Evolutionary conservation across 2,888 invertebrate genomes (phyloP).

Genomic region (Crocallis elinguaria): DNA sequence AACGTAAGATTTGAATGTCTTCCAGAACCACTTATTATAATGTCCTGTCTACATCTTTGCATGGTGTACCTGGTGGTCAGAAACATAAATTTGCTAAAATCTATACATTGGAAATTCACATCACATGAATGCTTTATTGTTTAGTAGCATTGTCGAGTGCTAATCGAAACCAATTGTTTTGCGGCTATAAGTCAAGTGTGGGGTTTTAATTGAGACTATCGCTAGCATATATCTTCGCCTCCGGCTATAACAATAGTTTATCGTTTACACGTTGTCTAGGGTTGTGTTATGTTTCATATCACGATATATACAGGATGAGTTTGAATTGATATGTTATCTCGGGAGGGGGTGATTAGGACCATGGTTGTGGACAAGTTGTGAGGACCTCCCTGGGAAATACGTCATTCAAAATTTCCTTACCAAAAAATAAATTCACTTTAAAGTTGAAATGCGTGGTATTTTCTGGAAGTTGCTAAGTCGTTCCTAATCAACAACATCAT

Average conservation of each 20-base stretch:
- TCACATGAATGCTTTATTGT: conserved; percentile 63
- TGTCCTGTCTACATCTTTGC: conserved; percentile 7
- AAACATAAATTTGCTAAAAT: conserved; percentile 45
- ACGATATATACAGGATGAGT: no score
- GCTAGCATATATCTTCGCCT: conserved; percentile 61
- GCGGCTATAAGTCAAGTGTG: conserved; percentile 70
- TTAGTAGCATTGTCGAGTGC: conserved; percentile 73
- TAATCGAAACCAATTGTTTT: conserved; percentile 82
- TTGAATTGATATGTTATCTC: no score
- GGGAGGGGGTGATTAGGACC: no score
- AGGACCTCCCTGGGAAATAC: no score
- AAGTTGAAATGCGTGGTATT: no score
- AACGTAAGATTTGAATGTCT: no score
- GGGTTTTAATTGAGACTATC: conserved; percentile 76
- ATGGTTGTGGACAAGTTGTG: no score
- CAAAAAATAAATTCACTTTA: no score
- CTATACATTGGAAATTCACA: conserved; percentile 44
- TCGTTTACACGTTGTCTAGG: conserved; percentile 24
- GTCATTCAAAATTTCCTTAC: no score
- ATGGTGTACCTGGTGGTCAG: conserved; percentile 25
- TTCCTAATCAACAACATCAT: no score
- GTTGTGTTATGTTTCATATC: no score
- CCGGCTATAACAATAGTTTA: conserved; percentile 51
- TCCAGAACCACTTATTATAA: neutral
- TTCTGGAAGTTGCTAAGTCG: no score